Base-by-base conservation (phyloP, 2,797 vertebrate genomes). In the Prunella strophiata region DNA sequence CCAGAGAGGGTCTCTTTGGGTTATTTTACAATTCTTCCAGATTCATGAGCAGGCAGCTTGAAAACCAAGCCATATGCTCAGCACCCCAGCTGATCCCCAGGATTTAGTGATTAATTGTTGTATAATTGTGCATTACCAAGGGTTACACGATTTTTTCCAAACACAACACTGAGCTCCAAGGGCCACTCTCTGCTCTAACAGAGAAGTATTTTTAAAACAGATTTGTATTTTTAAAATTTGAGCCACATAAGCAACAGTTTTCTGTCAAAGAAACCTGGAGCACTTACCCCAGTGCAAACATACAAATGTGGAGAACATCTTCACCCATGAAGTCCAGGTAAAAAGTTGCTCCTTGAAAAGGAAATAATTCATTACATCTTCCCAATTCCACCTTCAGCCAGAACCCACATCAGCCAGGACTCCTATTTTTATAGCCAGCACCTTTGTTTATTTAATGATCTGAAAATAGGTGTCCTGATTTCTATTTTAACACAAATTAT, bases 201-300 rank as follows among this genome's bases (percentile, higher is more conserved):
- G 34, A 29, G 26, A 54, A 13, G 16, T 10, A 20, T 82, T 82
- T 75, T 36, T 5, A 43, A 55, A 75, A 27, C 3, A 70, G 16
- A 63, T 57, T 8, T 42, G 13, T 42, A 5, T 29, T 50, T 72
- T 45, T 10, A 3, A 47, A 54, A 27, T 26, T 48, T 14, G 16
- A 88, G 12, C 59, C 58, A 72, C 16, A 12, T 9, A 62, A 90
- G 16, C 78, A 84, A 88, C n/a, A 85, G 22, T 47, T 75, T 81
- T 50, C 51, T 50, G 11, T 19, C 18, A 65, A 25, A 36, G 45
- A 71, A 91, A 63, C 38, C 48, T 32, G 27, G 42, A 85, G 43
- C 68, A 98, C 99, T 98, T 97, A 99, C 99, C 99, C 99, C 88
- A 99, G 97, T 4, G 98, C 96, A 97, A 98, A 99, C 98, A 99